Evolutionary conservation across 2,888 invertebrate species (phyloP), one percentile per base, ranked within the genome.

Genomic region (Cheilosia soror): DNA sequence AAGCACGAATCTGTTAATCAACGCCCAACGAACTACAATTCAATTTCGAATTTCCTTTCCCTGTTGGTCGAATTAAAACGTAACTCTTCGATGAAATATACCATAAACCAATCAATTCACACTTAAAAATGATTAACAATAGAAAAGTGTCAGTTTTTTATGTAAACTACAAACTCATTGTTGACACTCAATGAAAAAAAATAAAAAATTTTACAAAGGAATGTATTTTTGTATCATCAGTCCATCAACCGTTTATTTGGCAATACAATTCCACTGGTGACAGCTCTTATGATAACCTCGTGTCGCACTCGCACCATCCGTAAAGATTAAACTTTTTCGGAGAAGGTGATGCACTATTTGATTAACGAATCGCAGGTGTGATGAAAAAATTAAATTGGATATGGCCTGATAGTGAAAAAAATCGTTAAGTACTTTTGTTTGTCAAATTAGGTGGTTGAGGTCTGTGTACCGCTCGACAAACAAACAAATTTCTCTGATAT

Each of bases 151-250:
- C 49, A 71, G 55, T 31, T 47, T 29, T 20, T 62, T 25, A 25
- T 49, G n/a, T 55, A 55, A 69, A 78, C 55, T n/a, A 63, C 25
- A 60, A n/a, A 40, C 15, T 25, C 51, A 53, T 78, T 69, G 69
- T 71, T 63, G 69, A 62, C 11, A 37, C 9, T n/a, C n/a, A n/a
- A n/a, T n/a, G n/a, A n/a, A n/a, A n/a, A n/a, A 37, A 11, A 4
- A 42, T 33, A 40, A 44, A 44, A 44, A 15, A 5, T 7, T 37
- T 44, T 15, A 15, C 44, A 44, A 44, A 15, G 2, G n/a, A 13
- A 37, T 37, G 33, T 9, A 33, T 6, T 33, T 33, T 9, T 7
- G 33, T 9, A 11, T 11, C 37, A 37, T 11, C 3, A 37, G 11
- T 11, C 11, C 1, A 37, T 20, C 20, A 11, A 37, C 37, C 37